Percentiles rank a stretch among this genome's conserved stretches.
Evolutionary conservation across 2,888 invertebrate species (phyloP).

Genomic region (Pyrgus malvae): DNA sequence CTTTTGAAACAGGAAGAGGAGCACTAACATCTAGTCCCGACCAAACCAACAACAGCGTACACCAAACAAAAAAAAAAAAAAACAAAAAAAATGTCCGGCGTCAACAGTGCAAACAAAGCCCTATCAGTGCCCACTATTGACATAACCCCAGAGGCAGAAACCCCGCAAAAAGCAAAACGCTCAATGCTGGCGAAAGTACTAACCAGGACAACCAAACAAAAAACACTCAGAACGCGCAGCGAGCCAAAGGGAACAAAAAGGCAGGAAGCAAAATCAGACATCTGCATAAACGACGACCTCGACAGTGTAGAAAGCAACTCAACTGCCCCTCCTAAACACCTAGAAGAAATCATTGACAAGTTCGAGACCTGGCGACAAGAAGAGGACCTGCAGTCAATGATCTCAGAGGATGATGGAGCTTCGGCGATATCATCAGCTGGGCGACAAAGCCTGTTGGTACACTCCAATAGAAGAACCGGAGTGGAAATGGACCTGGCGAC

Average conservation of each 20-base stretch:
- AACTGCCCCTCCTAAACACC: background rate
- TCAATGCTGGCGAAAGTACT: no score
- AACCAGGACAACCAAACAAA: no score
- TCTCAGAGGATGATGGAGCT: background rate
- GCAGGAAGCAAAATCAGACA: no score
- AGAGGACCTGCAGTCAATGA: background rate
- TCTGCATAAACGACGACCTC: no score
- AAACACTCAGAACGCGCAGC: no score
- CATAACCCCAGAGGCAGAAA: no score
- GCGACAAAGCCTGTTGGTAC: background rate
- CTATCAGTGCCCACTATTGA: no score
- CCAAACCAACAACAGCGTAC: background rate
- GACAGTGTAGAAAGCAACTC: background rate
- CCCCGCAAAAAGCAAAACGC: no score
- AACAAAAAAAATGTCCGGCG: no score
- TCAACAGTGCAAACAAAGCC: no score
- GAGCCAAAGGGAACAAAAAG: no score
- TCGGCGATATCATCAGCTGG: background rate
- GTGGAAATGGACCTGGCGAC: no score
- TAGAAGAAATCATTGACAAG: background rate
- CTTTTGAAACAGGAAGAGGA: background rate
- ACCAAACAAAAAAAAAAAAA: background rate
- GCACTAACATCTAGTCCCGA: background rate
- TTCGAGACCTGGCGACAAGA: background rate
- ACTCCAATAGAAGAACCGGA: background rate